A percentile compares a stretch with the other conserved stretches of the same genome.
Conservation (phyloP, 2,888 invertebrate species). For the Arrhopalites spinosus region DNA sequence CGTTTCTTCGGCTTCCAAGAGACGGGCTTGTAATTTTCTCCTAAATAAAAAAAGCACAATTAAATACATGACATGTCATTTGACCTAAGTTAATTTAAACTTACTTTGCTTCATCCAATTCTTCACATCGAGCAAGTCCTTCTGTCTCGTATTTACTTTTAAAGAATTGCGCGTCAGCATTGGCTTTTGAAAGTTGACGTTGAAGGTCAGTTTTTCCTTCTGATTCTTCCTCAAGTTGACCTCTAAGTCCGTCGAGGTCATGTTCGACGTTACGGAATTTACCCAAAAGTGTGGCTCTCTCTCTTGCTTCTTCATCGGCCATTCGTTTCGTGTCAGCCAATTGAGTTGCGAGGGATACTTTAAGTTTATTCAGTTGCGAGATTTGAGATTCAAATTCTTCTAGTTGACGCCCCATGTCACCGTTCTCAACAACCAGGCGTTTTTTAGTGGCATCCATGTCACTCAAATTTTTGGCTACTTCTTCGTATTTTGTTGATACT, state of each 20-base stretch:
- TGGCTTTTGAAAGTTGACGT: conserved; percentile 98
- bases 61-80: neutral
- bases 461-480: too few species aligned
- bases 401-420: neutral
- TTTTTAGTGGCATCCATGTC: neutral
- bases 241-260: conserved; percentile 97
- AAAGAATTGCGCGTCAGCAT: conserved; percentile 95
- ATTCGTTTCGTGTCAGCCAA: conserved; percentile 97
- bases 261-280: conserved; percentile 99
- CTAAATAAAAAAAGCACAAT: conserved; percentile 45
- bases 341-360: conserved; percentile 73
- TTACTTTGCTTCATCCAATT: conserved; percentile 88
- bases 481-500: too few species aligned
- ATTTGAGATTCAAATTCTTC: neutral
- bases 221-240: conserved; percentile 98
- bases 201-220: conserved; percentile 98
- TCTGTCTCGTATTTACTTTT: conserved; percentile 98
- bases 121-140: conserved; percentile 91
- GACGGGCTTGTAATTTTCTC: conserved; percentile 93
- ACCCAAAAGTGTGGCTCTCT: conserved; percentile 91
- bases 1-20: conserved; percentile 96
- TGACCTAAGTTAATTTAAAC: conserved; percentile 24
- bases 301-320: conserved; percentile 95
- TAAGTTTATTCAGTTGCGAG: too few species aligned
- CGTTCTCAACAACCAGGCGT: neutral